Conservation (phyloP, 2,888 invertebrate genomes). For the Drosophila nigricruria region DNA sequence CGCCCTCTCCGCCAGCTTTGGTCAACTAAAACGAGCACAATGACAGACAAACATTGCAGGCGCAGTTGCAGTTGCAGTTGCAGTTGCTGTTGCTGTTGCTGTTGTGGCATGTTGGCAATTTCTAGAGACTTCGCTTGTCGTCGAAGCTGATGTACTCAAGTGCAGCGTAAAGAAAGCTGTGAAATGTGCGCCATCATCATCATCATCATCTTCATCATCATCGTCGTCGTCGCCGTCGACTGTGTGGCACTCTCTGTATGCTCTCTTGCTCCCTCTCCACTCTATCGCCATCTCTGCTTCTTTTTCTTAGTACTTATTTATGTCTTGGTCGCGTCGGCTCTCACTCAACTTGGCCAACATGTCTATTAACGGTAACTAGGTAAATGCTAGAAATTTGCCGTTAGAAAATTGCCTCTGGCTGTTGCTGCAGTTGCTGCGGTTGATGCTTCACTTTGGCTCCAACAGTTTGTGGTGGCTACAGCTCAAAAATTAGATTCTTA, state of each 20-base stretch:
- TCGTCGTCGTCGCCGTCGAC: conserved; percentile 11
- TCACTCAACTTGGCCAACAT: conserved; percentile 78
- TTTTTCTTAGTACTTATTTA: conserved; percentile 62
- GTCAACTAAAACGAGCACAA: conserved; percentile 43
- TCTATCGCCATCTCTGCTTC: conserved; percentile 6
- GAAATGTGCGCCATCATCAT: conserved; percentile 61
- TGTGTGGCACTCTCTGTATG: conserved; percentile 18
- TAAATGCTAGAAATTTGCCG: conserved; percentile 80
- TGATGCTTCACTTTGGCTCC: conserved; percentile 31
- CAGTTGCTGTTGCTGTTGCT: not conserved
- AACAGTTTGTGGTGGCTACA: conserved; percentile 31
- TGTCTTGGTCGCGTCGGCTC: conserved; percentile 62
- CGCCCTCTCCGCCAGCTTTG: conserved; percentile 20
- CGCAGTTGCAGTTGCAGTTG: not conserved
- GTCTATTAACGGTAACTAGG: conserved; percentile 82
- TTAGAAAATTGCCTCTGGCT: conserved; percentile 72
- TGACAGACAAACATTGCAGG: conserved; percentile 29
- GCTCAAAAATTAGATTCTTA: conserved; percentile 53
- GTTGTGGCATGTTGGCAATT: conserved; percentile 9
- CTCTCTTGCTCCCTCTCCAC: not conserved
- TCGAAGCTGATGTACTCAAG: conserved; percentile 56
- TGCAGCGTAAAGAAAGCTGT: conserved; percentile 66
- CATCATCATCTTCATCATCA: conserved; percentile 15
- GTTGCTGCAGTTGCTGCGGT: conserved; percentile 31
- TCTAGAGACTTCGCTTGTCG: conserved; percentile 15